Base-by-base conservation (phyloP, 35 echinoderm and acorn worm species). In the Heliocidaris erythrogramma region DNA sequence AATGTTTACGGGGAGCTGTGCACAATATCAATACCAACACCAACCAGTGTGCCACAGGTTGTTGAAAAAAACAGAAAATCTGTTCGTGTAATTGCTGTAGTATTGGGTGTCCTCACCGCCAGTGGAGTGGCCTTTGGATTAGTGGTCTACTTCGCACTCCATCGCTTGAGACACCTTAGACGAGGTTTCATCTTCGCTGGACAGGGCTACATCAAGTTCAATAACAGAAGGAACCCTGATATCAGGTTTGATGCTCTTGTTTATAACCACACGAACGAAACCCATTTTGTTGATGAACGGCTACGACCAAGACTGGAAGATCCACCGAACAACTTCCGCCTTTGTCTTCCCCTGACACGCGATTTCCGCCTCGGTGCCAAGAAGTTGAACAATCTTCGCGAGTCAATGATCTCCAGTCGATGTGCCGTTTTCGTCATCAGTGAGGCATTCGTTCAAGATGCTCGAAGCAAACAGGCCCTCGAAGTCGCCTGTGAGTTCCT, bases 401-500 rank as follows among this genome's bases (percentile, higher is more conserved):
- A 92, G n/a, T 92, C 91, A 18, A 32, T 92, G 31, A 59, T 92
- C 29, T 12, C 91, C 48, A 92, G 91, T 92, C 16, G 91, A 13
- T 52, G 91, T 59, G 91, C 91, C 47, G 30, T 92, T 13, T 92
- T 92, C 49, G 91, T 92, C 47, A 92, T 92, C 91, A 92, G 91
- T n/a, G 91, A 92, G 49, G 49, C 17, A 30, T 92, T 92, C 14
- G 47, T 92, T 14, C 91, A 50, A 59, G 91, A 92, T 50, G 91
- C 91, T 5, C 48, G 49, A 13, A 59, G 91, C 48, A 92, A 59
- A 30, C 91, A 92, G 49, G 91, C 91, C 17, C 91, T 92, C 12
- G 91, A 92, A 92, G 91, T 92, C 17, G 91, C 91, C 10, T 92
- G 91, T 27, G 91, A 92, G n/a, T 92, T 50, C 91, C 32, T 92